Percentiles rank a stretch among this genome's conserved stretches.
These are phyloP conservation scores for Corythoichthys haematopterus DNA, from an alignment of 2,113 vertebrate genomes.

Conservation along the genomic window DNA sequence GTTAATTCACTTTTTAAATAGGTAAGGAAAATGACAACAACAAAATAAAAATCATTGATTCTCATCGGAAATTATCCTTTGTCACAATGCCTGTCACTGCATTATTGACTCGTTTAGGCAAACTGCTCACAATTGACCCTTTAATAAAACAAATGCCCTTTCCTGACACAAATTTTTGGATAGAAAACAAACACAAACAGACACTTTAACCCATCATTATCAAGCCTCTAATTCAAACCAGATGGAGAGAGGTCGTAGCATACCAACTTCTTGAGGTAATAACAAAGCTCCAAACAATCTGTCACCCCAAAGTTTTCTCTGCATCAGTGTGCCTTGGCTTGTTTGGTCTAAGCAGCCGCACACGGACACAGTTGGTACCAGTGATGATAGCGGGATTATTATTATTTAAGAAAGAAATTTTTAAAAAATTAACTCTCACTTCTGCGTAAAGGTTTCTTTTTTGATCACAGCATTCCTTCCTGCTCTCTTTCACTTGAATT, in stretches of 20 bases:
- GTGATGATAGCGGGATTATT: slow-evolving; percentile 21
- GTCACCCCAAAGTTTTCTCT: slow-evolving; percentile 45
- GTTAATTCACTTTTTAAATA: not conserved
- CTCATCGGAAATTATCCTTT: not conserved
- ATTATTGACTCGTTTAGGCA: slow-evolving; percentile 42
- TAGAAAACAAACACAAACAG: slow-evolving; percentile 79
- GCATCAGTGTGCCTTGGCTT: slow-evolving; percentile 30
- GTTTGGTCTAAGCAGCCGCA: slow-evolving; percentile 40
- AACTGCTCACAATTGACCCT: slow-evolving; percentile 61
- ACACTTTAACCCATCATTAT: slow-evolving; percentile 77
- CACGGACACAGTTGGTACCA: not conserved
- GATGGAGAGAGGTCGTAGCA: slow-evolving; percentile 77
- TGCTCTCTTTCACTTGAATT: slow-evolving; percentile 57
- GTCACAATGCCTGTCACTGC: slow-evolving; percentile 46
- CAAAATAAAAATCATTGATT: slow-evolving; percentile 27
- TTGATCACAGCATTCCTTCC: slow-evolving; percentile 68
- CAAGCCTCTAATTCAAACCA: slow-evolving; percentile 83
- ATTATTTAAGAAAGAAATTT: slow-evolving; percentile 1
- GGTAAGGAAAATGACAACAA: not conserved
- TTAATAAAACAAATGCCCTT: slow-evolving; percentile 78
- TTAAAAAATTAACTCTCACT: slow-evolving; percentile 11
- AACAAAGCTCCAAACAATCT: slow-evolving; percentile 59
- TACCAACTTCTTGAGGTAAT: slow-evolving; percentile 90
- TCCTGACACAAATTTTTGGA: slow-evolving; percentile 76
- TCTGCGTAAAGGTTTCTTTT: slow-evolving; percentile 33